These are phyloP conservation scores for Synaphobranchus kaupii DNA, from an alignment of 2,797 vertebrate genomes.

Conservation along the genomic window DNA sequence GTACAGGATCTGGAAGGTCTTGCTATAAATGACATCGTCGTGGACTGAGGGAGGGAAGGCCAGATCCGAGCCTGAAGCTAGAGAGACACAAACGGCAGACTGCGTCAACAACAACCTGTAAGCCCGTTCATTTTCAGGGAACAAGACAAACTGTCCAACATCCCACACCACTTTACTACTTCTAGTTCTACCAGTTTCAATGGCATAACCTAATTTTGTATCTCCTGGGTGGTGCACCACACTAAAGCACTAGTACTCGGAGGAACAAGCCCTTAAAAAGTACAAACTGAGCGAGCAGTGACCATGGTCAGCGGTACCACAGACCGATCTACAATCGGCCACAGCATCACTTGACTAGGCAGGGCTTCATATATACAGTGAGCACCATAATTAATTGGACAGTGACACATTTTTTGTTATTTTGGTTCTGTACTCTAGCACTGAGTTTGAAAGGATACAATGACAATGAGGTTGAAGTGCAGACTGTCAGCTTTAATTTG, in stretches of 20 bases:
- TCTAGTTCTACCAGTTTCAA: neutral
- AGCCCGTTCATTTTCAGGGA: neutral
- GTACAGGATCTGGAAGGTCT: conserved; percentile 98
- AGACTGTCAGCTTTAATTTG: too few relatives aligned
- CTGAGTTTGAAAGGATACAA: too few relatives aligned
- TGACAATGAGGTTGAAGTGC: too few relatives aligned
- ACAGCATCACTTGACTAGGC: too few relatives aligned
- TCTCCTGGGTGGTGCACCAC: neutral
- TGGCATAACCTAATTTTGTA: neutral
- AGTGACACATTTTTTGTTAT: too few relatives aligned
- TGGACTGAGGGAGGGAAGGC: conserved; percentile 92
- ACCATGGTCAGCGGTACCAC: neutral
- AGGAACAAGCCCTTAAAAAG: too few relatives aligned
- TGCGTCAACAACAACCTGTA: neutral
- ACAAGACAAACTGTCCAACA: neutral
- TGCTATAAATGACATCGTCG: conserved; percentile 90
- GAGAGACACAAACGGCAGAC: neutral
- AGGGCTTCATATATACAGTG: too few relatives aligned
- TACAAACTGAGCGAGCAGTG: neutral
- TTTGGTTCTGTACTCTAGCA: too few relatives aligned
- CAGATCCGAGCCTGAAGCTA: conserved; percentile 82
- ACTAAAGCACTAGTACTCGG: neutral
- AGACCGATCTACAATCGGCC: neutral
- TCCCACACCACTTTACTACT: neutral
- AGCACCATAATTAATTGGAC: too few relatives aligned